Base-by-base conservation (phyloP, 2,797 vertebrate species). In the Acanthis flammea region DNA sequence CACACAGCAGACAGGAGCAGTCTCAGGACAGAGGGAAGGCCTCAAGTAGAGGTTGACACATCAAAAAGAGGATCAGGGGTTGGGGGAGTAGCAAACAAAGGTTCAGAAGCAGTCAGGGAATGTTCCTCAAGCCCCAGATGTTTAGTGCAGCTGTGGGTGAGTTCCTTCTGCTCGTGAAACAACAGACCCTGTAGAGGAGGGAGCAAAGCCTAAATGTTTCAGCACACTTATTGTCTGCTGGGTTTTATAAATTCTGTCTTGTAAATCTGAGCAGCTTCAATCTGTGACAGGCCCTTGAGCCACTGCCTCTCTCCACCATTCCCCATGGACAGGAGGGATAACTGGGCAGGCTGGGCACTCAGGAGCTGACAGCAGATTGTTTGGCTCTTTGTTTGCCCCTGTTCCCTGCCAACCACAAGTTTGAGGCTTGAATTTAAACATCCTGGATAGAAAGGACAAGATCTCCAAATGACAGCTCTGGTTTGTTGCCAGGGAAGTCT, bases 381-480 rank as follows among this genome's bases (percentile, higher is more conserved):
- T 75, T 61, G 57, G 77, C 68, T 91, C 67, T 88, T 80, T 77
- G 57, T 92, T 86, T 90, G 77, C 60, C 41, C n/a, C 47, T 0
- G 4, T 65, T 85, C 68, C 77, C 73, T 88, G 86, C 88, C 62
- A 93, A 57, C 73, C 83, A 73, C 73, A 42, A 76, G n/a, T 67
- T 2, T 81, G 72, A 86, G 74, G 62, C 55, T 87, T 90, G 79
- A 84, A 82, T 94, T 93, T 72, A 94, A 84, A 91, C 84, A 62
- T 91, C 62, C 51, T 58, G 84, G 31, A 47, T n/a, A 61, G 39
- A 68, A 88, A 87, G 66, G 62, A 63, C 1, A 9, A 72, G 53
- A 78, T 89, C 77, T 91, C 30, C 65, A 66, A 70, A 41, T 28
- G 72, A 75, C 77, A 85, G 54, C 54, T 78, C 42, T 0, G 0